A percentile compares a stretch with the other conserved stretches of the same genome.
These are phyloP conservation scores for Masticophis lateralis DNA, from an alignment of 2,797 vertebrate genomes.

Conservation along the genomic window DNA sequence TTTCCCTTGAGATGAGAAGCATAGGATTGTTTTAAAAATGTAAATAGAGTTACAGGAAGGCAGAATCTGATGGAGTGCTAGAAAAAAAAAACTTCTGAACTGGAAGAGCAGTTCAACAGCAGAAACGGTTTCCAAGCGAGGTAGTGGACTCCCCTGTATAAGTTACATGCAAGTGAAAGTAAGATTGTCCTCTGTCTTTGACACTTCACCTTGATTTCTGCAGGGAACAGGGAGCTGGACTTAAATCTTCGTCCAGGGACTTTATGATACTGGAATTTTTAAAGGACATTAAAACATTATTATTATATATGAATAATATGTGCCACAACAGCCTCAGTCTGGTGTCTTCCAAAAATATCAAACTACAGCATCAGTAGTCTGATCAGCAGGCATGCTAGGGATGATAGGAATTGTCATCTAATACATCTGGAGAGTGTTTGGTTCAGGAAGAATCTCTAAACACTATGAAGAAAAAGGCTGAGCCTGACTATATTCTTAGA, in stretches of 20 bases:
- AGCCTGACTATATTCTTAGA: background rate
- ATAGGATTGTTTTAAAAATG: slow-evolving; percentile 53
- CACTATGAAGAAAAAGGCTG: slow-evolving; percentile 45
- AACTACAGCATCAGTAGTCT: background rate
- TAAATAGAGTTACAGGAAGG: slow-evolving; percentile 9
- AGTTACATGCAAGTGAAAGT: background rate
- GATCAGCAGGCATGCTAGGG: background rate
- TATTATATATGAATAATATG: slow-evolving; percentile 52
- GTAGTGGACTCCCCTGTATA: background rate
- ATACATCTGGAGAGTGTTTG: background rate
- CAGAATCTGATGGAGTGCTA: background rate
- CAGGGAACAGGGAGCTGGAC: background rate
- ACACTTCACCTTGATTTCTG: background rate
- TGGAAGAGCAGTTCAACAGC: background rate
- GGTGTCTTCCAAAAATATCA: background rate
- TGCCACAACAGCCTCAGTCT: slow-evolving; percentile 20
- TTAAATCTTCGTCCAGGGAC: background rate
- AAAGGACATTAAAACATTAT: background rate
- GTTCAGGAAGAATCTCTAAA: slow-evolving; percentile 28
- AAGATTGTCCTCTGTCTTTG: background rate
- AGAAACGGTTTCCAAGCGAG: background rate
- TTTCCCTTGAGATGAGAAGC: slow-evolving; percentile 45
- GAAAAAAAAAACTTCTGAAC: background rate
- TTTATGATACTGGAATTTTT: background rate
- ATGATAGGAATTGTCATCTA: background rate